Percentiles rank a stretch among this genome's conserved stretches.
Conservation (phyloP, 2,113 vertebrate species). For the Myrmophylax atrothorax region DNA sequence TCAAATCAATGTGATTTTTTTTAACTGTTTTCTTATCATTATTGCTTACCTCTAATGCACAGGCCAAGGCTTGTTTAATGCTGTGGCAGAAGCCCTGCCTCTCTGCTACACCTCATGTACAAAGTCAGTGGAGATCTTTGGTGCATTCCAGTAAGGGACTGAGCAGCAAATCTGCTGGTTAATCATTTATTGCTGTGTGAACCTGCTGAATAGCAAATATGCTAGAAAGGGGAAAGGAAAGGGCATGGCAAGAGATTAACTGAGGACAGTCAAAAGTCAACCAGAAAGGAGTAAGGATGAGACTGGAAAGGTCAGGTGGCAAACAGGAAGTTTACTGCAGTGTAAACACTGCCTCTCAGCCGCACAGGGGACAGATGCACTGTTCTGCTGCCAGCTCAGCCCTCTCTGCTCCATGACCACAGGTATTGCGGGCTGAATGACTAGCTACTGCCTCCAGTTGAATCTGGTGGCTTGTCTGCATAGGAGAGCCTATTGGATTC, state of each 20-base stretch:
- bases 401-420: background rate
- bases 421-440: background rate
- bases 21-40: background rate
- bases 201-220: constrained; percentile 63
- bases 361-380: background rate
- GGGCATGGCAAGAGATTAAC: constrained; percentile 56
- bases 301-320: constrained; percentile 22
- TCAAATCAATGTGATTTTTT: background rate
- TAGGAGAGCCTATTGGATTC: background rate
- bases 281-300: background rate
- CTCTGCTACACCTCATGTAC: background rate
- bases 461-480: background rate
- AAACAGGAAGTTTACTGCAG: constrained; percentile 12
- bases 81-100: background rate
- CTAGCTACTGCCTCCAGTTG: background rate
- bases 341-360: background rate
- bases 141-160: constrained; percentile 9
- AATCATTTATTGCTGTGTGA: constrained; percentile 58
- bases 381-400: background rate
- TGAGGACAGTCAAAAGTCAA: constrained; percentile 67
- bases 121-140: constrained; percentile 11
- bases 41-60: background rate
- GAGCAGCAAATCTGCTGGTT: constrained; percentile 39
- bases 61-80: background rate
- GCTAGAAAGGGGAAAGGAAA: constrained; percentile 54